Base-by-base conservation (phyloP, 2,888 invertebrate species). In the Pemphredon lugubris region DNA sequence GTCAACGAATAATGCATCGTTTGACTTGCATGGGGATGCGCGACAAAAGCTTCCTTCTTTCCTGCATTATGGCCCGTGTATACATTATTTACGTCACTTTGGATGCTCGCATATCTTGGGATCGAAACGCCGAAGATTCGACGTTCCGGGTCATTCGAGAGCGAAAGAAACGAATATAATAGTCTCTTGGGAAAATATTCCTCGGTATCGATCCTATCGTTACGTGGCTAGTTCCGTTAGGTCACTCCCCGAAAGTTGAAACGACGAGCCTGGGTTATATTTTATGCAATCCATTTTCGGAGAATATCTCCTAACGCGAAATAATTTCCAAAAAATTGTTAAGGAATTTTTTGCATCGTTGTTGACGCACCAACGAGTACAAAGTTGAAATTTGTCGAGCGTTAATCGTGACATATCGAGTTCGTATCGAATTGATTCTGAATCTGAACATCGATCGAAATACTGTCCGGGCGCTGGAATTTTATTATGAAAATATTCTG, bases 1-100 rank as follows among this genome's bases (percentile, higher is more conserved):
- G 88, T 89, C 88, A 88, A 89, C 88, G 87, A 87, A 89, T 89
- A 89, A 89, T 89, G 83, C 77, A 79, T 86, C 85, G 86, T 88
- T 88, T 88, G 88, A 88, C 87, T 89, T 88, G 87, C 88, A 88
- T 86, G 76, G 70, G 68, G 73, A 73, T 73, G 72, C 47, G 58
- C 74, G 82, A 86, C 85, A 84, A 84, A 86, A 84, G 81, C 81
- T 73, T 68, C 67, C 54, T 64, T 60, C 67, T 70, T 73, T 76
- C 47, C 53, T 26, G 21, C 58, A 54, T 63, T 40, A 45, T 60
- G 13, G 51, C 23, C 48, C 48, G 44, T 61, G 13, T 65, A 54
- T 61, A 42, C 59, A 16, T n/a, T n/a, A n/a, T 58, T 71, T 73
- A 50, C 51, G 47, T 68, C 57, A 58, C 65, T 76, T 79, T 65